A percentile compares a stretch with the other conserved stretches of the same genome.
Conservation (phyloP, 2,888 invertebrate genomes). For the Brachycybe producta region DNA sequence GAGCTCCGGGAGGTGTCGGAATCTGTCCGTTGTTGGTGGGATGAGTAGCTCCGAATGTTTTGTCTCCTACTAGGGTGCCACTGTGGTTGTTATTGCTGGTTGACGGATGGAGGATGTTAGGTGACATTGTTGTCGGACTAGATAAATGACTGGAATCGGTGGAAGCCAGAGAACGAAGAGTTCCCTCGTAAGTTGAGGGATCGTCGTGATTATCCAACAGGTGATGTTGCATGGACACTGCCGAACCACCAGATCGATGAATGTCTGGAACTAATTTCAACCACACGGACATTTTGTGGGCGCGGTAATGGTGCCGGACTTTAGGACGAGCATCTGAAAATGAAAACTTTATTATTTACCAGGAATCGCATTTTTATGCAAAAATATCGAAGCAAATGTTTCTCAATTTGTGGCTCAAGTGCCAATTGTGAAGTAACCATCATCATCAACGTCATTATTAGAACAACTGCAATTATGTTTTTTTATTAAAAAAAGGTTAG, state of each 20-base stretch:
- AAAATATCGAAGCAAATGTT: no score
- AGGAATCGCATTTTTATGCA: no score
- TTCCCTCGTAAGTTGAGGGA: constrained; percentile 74
- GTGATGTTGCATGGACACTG: constrained; percentile 72
- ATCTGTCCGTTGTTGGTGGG: constrained; percentile 5
- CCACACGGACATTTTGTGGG: constrained; percentile 92
- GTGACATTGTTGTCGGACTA: no score
- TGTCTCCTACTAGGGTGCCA: not conserved
- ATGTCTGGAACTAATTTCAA: constrained; percentile 82
- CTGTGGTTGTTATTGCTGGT: not conserved
- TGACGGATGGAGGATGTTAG: no score
- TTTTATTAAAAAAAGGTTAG: no score
- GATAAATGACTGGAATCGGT: not conserved
- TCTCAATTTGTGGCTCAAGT: no score
- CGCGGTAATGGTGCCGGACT: constrained; percentile 83
- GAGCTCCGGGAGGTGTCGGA: not conserved
- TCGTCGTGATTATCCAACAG: constrained; percentile 70
- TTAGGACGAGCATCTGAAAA: constrained; percentile 72
- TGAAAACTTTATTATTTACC: not conserved
- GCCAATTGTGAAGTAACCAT: no score
- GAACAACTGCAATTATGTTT: no score
- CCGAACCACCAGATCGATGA: constrained; percentile 42
- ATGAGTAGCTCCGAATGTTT: not conserved
- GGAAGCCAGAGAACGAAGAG: constrained; percentile 47
- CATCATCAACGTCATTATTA: no score